Evolutionary conservation across 2,113 vertebrate species (phyloP).

Genomic region (Mesembrinibis cayennensis): DNA sequence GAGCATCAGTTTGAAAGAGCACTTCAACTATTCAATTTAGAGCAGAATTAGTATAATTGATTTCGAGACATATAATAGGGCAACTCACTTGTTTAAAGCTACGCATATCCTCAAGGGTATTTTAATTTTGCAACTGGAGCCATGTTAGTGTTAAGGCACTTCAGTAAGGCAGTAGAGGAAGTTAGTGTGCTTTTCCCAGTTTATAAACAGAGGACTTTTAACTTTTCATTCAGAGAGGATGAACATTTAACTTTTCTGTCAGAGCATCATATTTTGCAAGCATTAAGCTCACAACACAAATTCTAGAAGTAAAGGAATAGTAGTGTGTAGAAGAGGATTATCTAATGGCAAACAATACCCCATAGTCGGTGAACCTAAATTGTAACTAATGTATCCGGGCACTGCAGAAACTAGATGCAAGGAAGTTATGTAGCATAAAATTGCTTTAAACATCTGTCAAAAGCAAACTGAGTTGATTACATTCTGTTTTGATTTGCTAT

Average conservation of each 20-base stretch:
- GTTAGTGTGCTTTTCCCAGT: background rate
- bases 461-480: slow-evolving; percentile 52
- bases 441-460: slow-evolving; percentile 64
- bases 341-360: background rate
- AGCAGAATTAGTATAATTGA: background rate
- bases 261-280: background rate
- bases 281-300: background rate
- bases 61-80: background rate
- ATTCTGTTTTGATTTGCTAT: slow-evolving; percentile 54
- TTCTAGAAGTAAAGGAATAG: background rate
- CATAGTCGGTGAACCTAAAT: background rate
- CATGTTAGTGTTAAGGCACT: background rate
- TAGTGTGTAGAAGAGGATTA: background rate
- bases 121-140: background rate
- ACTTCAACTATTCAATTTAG: background rate
- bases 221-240: too few relatives aligned
- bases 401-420: background rate
- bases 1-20: background rate
- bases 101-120: background rate
- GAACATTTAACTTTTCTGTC: too few relatives aligned
- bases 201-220: background rate
- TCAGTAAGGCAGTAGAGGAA: background rate
- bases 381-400: background rate
- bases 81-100: background rate
- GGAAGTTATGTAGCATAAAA: slow-evolving; percentile 53